phyloP scores from a whole-genome alignment of 2,888 invertebrate genomes.

The Standfussiana lucernea region DNA sequence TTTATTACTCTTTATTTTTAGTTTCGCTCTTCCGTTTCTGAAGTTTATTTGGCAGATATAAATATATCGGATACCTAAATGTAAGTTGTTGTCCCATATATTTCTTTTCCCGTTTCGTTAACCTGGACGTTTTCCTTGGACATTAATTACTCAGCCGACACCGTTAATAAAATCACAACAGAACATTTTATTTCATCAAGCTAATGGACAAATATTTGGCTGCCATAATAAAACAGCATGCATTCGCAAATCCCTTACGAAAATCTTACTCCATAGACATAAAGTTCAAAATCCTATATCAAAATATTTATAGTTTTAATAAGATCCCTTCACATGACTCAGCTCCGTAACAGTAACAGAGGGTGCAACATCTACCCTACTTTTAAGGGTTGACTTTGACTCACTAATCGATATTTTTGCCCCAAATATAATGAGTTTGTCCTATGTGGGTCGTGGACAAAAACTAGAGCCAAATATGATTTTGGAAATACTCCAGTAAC shows the following conservation, averaged over 20 bases:
- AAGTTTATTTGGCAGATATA: neutral
- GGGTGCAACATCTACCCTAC: slow-evolving; percentile 78
- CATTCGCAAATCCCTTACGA: slow-evolving; percentile 61
- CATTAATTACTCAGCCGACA: slow-evolving; percentile 43
- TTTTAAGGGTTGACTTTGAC: slow-evolving; percentile 78
- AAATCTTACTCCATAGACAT: slow-evolving; percentile 42
- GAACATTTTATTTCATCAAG: slow-evolving; percentile 75
- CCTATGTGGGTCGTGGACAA: slow-evolving; percentile 70
- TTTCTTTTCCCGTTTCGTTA: slow-evolving; percentile 30
- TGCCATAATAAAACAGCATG: slow-evolving; percentile 72
- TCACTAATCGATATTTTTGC: slow-evolving; percentile 83
- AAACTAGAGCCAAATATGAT: slow-evolving; percentile 49
- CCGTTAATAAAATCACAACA: slow-evolving; percentile 64
- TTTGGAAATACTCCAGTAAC: slow-evolving; percentile 59
- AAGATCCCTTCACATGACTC: slow-evolving; percentile 78
- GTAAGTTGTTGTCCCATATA: neutral
- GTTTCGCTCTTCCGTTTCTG: too few relatives aligned
- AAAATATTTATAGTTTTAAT: slow-evolving; percentile 49
- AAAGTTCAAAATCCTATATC: slow-evolving; percentile 64
- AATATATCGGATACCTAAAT: neutral
- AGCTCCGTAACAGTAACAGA: slow-evolving; percentile 73
- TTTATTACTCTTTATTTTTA: neutral
- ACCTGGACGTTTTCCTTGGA: slow-evolving; percentile 30
- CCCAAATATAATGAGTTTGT: slow-evolving; percentile 71
- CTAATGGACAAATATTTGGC: slow-evolving; percentile 85